phyloP scores from a whole-genome alignment of 1,140 invertebrate genomes.

The Pemphigus obesinymphae region DNA sequence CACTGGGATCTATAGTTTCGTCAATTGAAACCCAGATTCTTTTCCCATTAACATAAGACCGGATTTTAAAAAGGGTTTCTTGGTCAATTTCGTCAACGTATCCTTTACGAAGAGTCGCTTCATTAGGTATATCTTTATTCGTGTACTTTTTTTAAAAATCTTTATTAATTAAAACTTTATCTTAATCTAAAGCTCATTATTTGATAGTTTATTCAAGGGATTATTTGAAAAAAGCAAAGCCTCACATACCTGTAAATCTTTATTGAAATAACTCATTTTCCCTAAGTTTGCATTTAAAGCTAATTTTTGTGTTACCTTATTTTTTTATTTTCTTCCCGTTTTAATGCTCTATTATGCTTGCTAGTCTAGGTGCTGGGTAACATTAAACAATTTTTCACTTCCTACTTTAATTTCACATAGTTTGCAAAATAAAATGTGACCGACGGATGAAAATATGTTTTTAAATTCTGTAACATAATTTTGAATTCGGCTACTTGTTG shows the following conservation, averaged over 20 bases:
- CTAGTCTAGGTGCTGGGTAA: neutral
- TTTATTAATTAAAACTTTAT: too few species aligned
- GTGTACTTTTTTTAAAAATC: conserved; percentile 2
- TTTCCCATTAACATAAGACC: neutral
- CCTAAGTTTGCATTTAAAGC: neutral
- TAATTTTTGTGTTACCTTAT: neutral
- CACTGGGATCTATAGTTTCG: neutral
- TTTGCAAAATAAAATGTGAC: neutral
- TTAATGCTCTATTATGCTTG: neutral
- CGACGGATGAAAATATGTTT: neutral
- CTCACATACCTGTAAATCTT: neutral
- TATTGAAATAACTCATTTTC: neutral
- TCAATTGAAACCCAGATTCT: neutral
- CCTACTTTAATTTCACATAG: too few species aligned
- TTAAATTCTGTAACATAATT: neutral
- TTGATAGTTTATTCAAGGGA: neutral
- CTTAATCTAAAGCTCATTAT: neutral
- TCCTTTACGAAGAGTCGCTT: neutral
- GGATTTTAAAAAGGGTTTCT: neutral
- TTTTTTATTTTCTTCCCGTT: conserved; percentile 1
- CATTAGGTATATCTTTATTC: neutral
- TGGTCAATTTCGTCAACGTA: neutral
- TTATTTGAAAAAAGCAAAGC: neutral
- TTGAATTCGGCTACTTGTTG: neutral
- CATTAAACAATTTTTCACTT: too few species aligned